Percentiles rank a stretch among this genome's conserved stretches.
Evolutionary conservation across 2,888 invertebrate genomes (phyloP).

Genomic region (Tachina fera): DNA sequence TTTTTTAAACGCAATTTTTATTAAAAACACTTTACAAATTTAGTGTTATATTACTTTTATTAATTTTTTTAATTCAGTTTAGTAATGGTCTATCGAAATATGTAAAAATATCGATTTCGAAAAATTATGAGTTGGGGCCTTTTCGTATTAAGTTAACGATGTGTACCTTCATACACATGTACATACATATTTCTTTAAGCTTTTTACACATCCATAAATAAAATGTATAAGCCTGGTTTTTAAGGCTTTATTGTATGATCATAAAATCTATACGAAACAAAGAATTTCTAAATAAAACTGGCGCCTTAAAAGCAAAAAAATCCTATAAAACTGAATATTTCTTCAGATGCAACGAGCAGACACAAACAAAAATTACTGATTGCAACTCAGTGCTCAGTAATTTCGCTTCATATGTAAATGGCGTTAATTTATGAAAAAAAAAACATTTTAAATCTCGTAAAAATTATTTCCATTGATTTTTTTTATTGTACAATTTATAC

Average conservation of each 20-base stretch:
- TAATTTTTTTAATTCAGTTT: no score
- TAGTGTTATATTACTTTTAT: no score
- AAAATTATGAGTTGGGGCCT: no score
- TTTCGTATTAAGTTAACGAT: not conserved
- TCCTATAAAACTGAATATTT: not conserved
- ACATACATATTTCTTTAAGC: not conserved
- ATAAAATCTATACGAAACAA: conserved; percentile 45
- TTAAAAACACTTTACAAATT: no score
- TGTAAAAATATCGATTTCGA: no score
- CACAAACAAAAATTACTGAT: conserved; percentile 11
- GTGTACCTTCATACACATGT: no score
- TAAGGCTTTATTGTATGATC: not conserved
- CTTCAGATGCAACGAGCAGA: conserved; percentile 2
- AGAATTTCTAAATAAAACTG: conserved; percentile 48
- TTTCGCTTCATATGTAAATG: conserved; percentile 31
- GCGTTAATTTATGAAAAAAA: conserved; percentile 5
- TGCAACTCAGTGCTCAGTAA: not conserved
- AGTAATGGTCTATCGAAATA: no score
- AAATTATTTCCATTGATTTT: not conserved
- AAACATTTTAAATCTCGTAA: not conserved
- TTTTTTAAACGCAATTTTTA: no score
- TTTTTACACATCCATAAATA: not conserved
- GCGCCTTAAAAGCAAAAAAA: conserved; percentile 43
- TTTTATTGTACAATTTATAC: conserved; percentile 14
- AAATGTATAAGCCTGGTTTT: conserved; percentile 11